These are phyloP conservation scores for Melitaea athalia DNA, from an alignment of 2,888 invertebrate species.

Conservation along the genomic window DNA sequence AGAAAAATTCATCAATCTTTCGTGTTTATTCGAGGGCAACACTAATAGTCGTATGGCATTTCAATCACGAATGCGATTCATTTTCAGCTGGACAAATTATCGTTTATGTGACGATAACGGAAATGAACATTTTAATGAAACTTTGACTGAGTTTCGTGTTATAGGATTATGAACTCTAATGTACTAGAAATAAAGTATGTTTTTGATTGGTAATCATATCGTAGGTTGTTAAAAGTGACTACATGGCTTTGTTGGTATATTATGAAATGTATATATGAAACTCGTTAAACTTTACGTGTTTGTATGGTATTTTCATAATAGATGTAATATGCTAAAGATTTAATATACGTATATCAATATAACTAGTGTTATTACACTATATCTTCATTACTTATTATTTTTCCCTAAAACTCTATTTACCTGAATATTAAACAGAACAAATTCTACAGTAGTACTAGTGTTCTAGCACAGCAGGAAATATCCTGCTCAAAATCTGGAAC, in stretches of 20 bases:
- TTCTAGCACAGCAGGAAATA: too few species aligned
- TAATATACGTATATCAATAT: too few species aligned
- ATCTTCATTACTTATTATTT: too few species aligned
- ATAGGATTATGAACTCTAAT: slow-evolving; percentile 14
- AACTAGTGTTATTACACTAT: too few species aligned
- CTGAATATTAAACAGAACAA: too few species aligned
- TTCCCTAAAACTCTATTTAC: too few species aligned
- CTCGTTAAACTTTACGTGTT: neutral
- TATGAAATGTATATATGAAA: neutral
- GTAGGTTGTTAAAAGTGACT: slow-evolving; percentile 15
- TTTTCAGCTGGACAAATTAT: slow-evolving; percentile 33
- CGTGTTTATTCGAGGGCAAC: slow-evolving; percentile 13
- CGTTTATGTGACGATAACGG: slow-evolving; percentile 33
- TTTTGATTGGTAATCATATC: neutral
- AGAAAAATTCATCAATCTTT: neutral
- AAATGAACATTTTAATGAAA: slow-evolving; percentile 38
- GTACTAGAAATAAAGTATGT: neutral
- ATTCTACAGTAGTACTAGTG: too few species aligned
- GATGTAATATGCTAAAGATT: too few species aligned
- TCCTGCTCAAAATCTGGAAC: too few species aligned
- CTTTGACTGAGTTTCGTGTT: slow-evolving; percentile 2
- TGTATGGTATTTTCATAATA: neutral
- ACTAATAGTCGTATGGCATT: slow-evolving; percentile 32
- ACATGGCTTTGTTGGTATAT: slow-evolving; percentile 10
- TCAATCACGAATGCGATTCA: slow-evolving; percentile 24